Evolutionary conservation across 2,797 vertebrate species (phyloP).

Genomic region (Sitta carolinensis): DNA sequence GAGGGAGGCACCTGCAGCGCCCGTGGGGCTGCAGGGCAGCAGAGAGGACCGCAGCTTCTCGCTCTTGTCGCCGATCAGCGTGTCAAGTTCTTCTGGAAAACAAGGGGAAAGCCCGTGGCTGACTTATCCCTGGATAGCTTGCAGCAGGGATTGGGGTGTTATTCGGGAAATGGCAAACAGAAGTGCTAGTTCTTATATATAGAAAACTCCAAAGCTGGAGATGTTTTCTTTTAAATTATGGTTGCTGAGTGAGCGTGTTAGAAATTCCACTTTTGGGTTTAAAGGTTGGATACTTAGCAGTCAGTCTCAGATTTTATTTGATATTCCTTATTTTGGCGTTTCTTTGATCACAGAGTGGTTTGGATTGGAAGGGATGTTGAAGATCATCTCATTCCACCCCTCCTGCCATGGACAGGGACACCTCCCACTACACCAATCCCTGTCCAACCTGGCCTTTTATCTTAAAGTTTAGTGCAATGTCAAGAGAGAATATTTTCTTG

Average conservation of each 20-base stretch:
- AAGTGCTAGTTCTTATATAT: fast-evolving
- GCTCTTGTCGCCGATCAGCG: constrained; percentile 84
- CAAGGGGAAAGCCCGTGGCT: not conserved
- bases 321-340: not conserved
- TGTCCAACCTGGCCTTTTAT: not conserved
- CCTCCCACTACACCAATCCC: not conserved
- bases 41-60: constrained; percentile 77
- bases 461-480: not conserved
- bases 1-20: constrained; percentile 48
- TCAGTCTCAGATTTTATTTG: not conserved
- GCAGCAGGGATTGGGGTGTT: not conserved
- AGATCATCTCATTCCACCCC: not conserved
- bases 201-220: not conserved
- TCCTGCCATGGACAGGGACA: not conserved
- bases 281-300: not conserved
- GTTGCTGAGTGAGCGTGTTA: not conserved
- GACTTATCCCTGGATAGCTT: no score
- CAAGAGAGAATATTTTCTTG: not conserved
- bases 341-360: not conserved
- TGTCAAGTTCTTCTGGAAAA: constrained; percentile 89
- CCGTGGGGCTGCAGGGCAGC: constrained; percentile 57
- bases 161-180: not conserved
- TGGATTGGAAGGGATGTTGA: not conserved
- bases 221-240: not conserved
- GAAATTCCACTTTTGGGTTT: not conserved